Base-by-base conservation (phyloP, 2,797 vertebrate species). In the Bradypus variegatus region DNA sequence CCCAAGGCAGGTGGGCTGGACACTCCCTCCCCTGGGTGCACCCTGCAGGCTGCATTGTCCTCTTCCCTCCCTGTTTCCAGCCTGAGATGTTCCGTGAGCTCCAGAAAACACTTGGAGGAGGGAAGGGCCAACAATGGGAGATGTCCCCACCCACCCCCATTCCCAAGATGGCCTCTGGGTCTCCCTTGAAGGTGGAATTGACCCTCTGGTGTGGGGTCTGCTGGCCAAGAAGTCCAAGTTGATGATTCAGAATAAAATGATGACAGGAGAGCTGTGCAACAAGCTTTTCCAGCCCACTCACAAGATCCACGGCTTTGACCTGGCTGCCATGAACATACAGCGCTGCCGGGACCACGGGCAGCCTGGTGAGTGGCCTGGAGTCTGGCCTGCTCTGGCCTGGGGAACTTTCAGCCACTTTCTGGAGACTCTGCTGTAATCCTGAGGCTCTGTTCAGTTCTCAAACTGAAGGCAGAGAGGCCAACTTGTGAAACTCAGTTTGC, bases 241-340 rank as follows among this genome's bases (percentile, higher is more conserved):
- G 48, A 91, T 96, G 90, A 97, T 79, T 9, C 96, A 98, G 93
- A 95, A 98, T 93, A 97, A 96, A 82, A 94, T 99, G 86, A 80
- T 99, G 89, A 80, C 97, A 1, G 98, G 98, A 5, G 98, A 99
- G 88, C 86, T 99, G 64, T 98, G 98, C 5, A 97, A 98, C 58
- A 98, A 93, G 69, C 97, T 99, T n/a, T 97, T 99, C 38, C 97
- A 98, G 55, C 97, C 98, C 1, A 97, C 95, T 18, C 95, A 96
- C 27, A 91, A 80, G 31, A 53, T 94, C 83, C 96, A 97, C 1
- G 97, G 97, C 77, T 95, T 98, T 93, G 98, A 99, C 92, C 97
- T 99, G 86, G 98, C 97, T 27, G 93, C 98, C 55, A 96, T 99
- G 36, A 99, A 99, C 96, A 97, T 99, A 96, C 98, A 98, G 88